Conservation (phyloP, 2,888 invertebrate species). For the Anorthoa munda region DNA sequence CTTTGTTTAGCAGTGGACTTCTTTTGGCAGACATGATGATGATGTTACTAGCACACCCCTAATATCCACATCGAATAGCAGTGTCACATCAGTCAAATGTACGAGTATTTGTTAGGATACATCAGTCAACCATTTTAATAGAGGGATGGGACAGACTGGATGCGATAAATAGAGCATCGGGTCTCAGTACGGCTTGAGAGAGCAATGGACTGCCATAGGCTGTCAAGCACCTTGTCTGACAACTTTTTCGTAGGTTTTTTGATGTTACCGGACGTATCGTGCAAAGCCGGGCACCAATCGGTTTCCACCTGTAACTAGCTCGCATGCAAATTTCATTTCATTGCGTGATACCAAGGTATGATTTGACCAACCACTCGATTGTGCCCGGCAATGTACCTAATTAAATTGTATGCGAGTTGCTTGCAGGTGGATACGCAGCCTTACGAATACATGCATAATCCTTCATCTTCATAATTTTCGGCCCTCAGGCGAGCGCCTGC, state of each 20-base stretch:
- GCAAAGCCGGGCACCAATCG: background rate
- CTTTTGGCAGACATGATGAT: too few species aligned
- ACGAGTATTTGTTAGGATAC: background rate
- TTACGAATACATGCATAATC: background rate
- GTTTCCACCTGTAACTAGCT: too few species aligned
- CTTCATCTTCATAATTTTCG: background rate
- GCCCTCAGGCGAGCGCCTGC: slow-evolving; percentile 77
- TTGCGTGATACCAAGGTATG: too few species aligned
- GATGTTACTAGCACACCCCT: background rate
- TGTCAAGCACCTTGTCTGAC: background rate
- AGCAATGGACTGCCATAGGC: background rate
- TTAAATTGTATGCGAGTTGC: too few species aligned
- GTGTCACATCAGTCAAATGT: too few species aligned
- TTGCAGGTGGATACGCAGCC: too few species aligned
- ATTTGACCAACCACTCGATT: too few species aligned
- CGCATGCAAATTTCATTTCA: too few species aligned
- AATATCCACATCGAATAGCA: background rate
- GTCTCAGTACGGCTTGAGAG: background rate
- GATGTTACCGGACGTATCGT: background rate
- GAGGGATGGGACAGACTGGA: background rate
- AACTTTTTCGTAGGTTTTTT: background rate
- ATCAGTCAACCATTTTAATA: background rate
- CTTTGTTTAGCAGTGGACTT: too few species aligned
- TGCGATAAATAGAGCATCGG: background rate
- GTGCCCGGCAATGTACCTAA: too few species aligned